A percentile compares a stretch with the other conserved stretches of the same genome.
phyloP scores from a whole-genome alignment of 2,113 vertebrate species.

The Azemiops feae region DNA sequence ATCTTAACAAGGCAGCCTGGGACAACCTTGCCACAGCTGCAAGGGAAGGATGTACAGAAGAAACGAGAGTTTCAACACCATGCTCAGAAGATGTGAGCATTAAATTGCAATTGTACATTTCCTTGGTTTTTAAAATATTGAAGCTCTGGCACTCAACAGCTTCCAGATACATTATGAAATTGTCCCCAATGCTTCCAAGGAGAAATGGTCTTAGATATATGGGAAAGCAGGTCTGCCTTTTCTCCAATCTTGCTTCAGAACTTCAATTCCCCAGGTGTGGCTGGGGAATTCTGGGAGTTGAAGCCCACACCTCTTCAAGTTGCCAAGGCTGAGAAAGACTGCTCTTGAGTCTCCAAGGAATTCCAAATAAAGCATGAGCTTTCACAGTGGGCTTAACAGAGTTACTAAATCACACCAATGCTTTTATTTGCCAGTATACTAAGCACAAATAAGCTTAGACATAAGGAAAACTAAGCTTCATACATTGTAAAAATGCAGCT shows the following conservation, averaged over 20 bases:
- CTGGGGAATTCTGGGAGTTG: background rate
- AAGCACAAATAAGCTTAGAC: background rate
- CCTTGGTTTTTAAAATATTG: background rate
- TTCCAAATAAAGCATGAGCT: background rate
- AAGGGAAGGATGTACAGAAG: background rate
- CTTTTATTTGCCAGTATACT: background rate
- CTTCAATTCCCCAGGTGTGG: no score
- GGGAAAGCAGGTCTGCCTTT: background rate
- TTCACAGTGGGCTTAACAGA: background rate
- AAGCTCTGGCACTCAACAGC: background rate
- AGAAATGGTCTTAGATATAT: background rate
- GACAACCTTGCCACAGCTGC: constrained; percentile 80
- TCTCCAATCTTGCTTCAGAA: background rate
- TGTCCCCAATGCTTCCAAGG: background rate
- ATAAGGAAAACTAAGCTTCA: background rate
- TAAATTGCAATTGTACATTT: background rate
- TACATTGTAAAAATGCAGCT: background rate
- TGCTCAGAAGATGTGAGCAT: background rate
- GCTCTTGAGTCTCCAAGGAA: background rate
- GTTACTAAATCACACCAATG: background rate
- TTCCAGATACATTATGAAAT: background rate
- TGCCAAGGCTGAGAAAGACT: background rate
- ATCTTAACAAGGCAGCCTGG: constrained; percentile 82
- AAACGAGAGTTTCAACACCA: no score
- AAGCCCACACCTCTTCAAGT: background rate